Percentiles rank a stretch among this genome's conserved stretches.
These are phyloP conservation scores for Labrus mixtus DNA, from an alignment of 2,113 vertebrate species.

Conservation along the genomic window DNA sequence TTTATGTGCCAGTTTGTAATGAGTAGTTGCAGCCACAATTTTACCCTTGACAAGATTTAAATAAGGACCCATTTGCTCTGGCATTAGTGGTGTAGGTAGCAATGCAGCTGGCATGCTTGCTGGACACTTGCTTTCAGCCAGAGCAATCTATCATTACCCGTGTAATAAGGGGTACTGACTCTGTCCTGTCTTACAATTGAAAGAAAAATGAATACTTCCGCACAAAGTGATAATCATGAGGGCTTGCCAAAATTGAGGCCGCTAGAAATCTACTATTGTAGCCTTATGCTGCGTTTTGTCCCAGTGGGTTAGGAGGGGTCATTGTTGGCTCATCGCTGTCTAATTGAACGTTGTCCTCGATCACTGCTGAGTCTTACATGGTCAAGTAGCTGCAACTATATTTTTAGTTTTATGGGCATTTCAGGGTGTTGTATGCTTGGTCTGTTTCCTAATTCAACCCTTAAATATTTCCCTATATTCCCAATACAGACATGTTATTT, in stretches of 20 bases:
- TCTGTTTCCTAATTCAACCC: neutral
- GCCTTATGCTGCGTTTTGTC: slow-evolving; percentile 67
- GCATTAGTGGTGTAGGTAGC: slow-evolving; percentile 77
- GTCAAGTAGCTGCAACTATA: slow-evolving; percentile 46
- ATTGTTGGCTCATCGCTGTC: slow-evolving; percentile 62
- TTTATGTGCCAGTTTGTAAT: slow-evolving; percentile 77
- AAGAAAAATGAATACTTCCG: slow-evolving; percentile 83
- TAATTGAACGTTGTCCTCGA: slow-evolving; percentile 58
- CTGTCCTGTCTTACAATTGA: slow-evolving; percentile 76
- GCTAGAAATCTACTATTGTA: slow-evolving; percentile 59
- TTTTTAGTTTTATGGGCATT: slow-evolving; percentile 32
- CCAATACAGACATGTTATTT: neutral
- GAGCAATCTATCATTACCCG: slow-evolving; percentile 81
- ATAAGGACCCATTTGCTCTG: slow-evolving; percentile 75
- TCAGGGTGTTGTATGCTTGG: slow-evolving; percentile 5
- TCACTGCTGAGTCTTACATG: slow-evolving; percentile 32
- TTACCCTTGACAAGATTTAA: slow-evolving; percentile 78
- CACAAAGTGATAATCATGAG: slow-evolving; percentile 79
- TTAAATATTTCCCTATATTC: slow-evolving; percentile 3
- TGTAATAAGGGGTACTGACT: slow-evolving; percentile 77
- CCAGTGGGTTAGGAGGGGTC: slow-evolving; percentile 50
- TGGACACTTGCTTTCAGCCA: slow-evolving; percentile 70
- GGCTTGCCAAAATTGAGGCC: slow-evolving; percentile 60
- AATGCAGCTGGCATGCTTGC: slow-evolving; percentile 54
- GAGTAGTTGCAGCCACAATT: slow-evolving; percentile 77